Conservation (phyloP, 2,113 vertebrate genomes). For the Coreoperca whiteheadi region DNA sequence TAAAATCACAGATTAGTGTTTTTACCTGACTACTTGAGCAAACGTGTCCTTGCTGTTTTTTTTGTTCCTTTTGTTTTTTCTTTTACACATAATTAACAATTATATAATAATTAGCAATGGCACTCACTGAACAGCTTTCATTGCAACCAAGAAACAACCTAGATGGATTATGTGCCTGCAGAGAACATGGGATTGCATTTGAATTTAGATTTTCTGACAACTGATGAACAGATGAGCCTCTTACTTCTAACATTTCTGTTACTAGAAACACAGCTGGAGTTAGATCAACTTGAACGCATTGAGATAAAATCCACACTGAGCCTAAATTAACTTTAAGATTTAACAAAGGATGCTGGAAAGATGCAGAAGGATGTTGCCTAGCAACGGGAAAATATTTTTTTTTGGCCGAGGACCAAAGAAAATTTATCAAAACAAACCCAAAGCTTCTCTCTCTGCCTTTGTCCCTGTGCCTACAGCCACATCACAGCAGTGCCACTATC, state of each 20-base stretch:
- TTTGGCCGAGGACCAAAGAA: constrained; percentile 27
- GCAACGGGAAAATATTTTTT: constrained; percentile 48
- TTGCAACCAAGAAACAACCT: not conserved
- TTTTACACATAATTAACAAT: constrained; percentile 27
- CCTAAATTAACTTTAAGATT: constrained; percentile 37
- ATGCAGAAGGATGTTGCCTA: constrained; percentile 58
- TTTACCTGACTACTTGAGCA: not conserved
- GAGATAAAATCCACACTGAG: constrained; percentile 9
- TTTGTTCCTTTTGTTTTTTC: too few species aligned
- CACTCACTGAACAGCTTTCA: not conserved
- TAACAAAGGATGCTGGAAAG: constrained; percentile 42
- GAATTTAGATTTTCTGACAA: not conserved
- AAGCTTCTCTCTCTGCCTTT: constrained; percentile 39
- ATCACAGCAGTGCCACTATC: constrained; percentile 6
- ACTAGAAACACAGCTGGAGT: constrained; percentile 1
- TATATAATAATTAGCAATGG: constrained; percentile 21
- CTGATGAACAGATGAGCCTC: not conserved
- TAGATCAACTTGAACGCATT: constrained; percentile 19
- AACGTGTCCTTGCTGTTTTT: not conserved
- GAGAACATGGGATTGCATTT: not conserved
- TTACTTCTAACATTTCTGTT: not conserved
- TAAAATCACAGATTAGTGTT: constrained; percentile 1
- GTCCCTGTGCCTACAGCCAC: constrained; percentile 17
- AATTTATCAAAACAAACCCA: constrained; percentile 50
- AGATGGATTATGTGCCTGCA: constrained; percentile 1